phyloP scores from a whole-genome alignment of 2,113 vertebrate genomes.

The Cromileptes altivelis region DNA sequence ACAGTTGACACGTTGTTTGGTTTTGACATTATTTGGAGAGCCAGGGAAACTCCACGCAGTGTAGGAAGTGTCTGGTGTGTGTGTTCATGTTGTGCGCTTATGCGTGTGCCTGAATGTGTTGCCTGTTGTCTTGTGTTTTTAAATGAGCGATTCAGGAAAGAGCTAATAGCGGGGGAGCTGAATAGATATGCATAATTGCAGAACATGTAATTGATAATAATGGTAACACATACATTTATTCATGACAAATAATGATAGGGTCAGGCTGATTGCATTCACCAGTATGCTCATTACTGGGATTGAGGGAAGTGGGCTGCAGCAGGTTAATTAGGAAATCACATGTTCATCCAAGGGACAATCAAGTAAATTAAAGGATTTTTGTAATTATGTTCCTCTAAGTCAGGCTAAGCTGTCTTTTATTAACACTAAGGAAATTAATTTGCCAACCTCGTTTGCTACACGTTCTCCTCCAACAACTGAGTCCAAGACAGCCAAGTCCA shows the following conservation, averaged over 20 bases:
- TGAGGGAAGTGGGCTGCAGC: constrained; percentile 47
- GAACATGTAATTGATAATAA: constrained; percentile 66
- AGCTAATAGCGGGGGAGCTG: constrained; percentile 15
- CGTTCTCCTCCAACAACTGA: neutral
- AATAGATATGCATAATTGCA: constrained; percentile 58
- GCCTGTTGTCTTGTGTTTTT: constrained; percentile 16
- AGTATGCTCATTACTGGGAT: constrained; percentile 65
- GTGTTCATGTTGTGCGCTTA: constrained; percentile 10
- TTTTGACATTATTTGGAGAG: constrained; percentile 34
- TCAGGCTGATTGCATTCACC: constrained; percentile 62
- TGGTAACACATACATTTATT: constrained; percentile 70
- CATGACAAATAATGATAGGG: constrained; percentile 71
- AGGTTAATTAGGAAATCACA: constrained; percentile 79
- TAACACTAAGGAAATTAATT: constrained; percentile 63
- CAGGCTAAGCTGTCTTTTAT: constrained; percentile 69
- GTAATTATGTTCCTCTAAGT: constrained; percentile 70
- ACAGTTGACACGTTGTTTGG: constrained; percentile 6
- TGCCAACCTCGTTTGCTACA: constrained; percentile 22
- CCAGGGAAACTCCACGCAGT: constrained; percentile 50
- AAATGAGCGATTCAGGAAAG: constrained; percentile 35
- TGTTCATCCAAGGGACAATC: constrained; percentile 68
- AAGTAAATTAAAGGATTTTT: constrained; percentile 73
- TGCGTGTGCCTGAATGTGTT: neutral
- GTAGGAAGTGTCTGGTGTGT: neutral
- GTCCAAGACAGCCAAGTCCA: constrained; percentile 33